Evolutionary conservation across 37 sponge, comb jelly and placozoan species (phyloP), one percentile per base, ranked within the genome.

Genomic region (Halichondria panicea): DNA sequence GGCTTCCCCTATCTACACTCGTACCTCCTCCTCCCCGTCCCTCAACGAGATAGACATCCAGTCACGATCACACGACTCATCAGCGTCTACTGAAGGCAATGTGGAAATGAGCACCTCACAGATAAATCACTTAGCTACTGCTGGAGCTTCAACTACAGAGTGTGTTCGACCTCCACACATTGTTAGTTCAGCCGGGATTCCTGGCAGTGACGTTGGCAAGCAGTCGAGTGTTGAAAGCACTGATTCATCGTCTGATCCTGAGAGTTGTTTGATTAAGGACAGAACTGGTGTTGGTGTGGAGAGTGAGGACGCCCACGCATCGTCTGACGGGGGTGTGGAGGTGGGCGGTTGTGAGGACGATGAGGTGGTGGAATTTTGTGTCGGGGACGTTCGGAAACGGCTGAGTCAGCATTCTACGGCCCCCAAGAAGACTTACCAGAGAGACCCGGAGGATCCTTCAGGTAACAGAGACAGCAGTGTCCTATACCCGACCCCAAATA

Each of bases 361-460:
- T 56, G 78, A 72, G 75, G 45, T 31, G 37, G 67, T 79, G 69
- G 79, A 66, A 1, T 93, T 93, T 44, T 79, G 70, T 76, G 91
- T 74, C 27, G 81, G 87, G 3, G 94, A 93, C 36, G 88, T 93
- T 5, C 53, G 92, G 57, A 82, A 55, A 54, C 57, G 94, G 58
- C 45, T 93, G 43, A 28, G 43, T 33, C 63, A 85, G 30, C 81
- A 81, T 21, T 54, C 35, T n/a, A 36, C 31, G 25, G 68, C 40
- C 13, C 79, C 94, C 1, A 75, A 69, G 66, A 78, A 71, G 52
- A 79, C 61, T 15, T 81, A 82, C n/a, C 62, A 56, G 1, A 71
- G 94, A 36, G 92, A 93, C 53, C 91, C 91, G 22, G 84, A 90
- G 36, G 94, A 93, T 55, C 93, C 93, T 15, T 92, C 93, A 64